Evolutionary conservation across 2,113 vertebrate genomes (phyloP), one percentile per base, ranked within the genome.

Genomic region (Asarcornis scutulata): DNA sequence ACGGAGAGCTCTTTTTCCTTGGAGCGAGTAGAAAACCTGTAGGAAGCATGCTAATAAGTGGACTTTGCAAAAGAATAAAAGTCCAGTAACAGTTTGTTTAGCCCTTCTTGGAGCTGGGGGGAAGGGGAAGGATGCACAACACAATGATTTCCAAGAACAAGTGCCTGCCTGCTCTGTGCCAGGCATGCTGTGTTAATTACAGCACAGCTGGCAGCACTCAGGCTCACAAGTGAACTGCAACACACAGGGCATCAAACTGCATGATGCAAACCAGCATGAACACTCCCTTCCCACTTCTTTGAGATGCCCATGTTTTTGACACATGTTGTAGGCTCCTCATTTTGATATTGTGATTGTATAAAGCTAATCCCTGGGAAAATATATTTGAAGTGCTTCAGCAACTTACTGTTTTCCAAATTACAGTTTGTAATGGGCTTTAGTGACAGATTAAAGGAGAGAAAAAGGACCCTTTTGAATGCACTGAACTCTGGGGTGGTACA

Each of bases 71-170:
- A 81, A 68, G 26, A 83, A 64, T 32, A 53, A 4, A 81, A 78
- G 63, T 69, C 52, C 40, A 40, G 40, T 55, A 69, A 68, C 31
- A 52, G 21, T 42, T 92, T 87, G 8, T 27, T 68, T 32, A 62
- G 36, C 23, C 38, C 34, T 27, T 58, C 64, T 91, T 15, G 11
- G 44, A 46, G 44, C 17, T 18, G 48, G 20, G 44, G 68, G 38
- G 42, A 74, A 71, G 85, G 68, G 83, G 79, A 50, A 52, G 64
- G 3, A 16, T 32, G 9, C 23, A 46, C 17, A 18, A 46, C 44
- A 46, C 77, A 93, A 14, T 9, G 17, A 82, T 92, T 97, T 97
- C 75, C 29, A 78, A 66, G 85, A 93, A 50, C 16, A 59, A 94
- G 96, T 74, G 81, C 76, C 50, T 36, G n/a, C 76, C 69, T 87